Conservation (phyloP, 2,113 vertebrate genomes). For the Larimichthys crocea region DNA sequence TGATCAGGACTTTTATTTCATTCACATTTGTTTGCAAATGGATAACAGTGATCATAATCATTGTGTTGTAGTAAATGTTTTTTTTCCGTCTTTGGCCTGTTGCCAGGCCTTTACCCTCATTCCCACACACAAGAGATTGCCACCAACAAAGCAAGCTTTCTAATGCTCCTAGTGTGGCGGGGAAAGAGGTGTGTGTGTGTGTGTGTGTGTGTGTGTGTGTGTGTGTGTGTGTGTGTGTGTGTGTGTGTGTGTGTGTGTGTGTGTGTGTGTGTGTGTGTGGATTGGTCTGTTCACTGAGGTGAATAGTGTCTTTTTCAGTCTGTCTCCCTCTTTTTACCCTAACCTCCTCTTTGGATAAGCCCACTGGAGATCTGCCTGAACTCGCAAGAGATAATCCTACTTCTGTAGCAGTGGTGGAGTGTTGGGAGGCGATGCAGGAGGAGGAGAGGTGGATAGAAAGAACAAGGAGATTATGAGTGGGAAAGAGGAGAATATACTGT, state of each 20-base stretch:
- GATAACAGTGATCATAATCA: slow-evolving; percentile 35
- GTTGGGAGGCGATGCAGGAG: slow-evolving; percentile 25
- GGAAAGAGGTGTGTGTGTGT: slow-evolving; percentile 18
- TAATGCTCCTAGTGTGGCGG: slow-evolving; percentile 42
- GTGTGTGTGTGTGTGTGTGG: slow-evolving; percentile 6
- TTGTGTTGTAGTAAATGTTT: slow-evolving; percentile 7
- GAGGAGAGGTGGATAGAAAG: slow-evolving; percentile 13
- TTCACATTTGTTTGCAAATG: not conserved
- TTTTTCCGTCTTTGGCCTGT: slow-evolving; percentile 32
- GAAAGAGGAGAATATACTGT: not conserved
- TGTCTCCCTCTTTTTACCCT: slow-evolving; percentile 20
- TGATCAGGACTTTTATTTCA: slow-evolving; percentile 28
- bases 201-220: slow-evolving; percentile 1
- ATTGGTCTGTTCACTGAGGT: slow-evolving; percentile 40
- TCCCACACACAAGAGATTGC: slow-evolving; percentile 50
- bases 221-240: too few relatives aligned
- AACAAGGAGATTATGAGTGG: not conserved
- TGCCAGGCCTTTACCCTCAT: slow-evolving; percentile 54
- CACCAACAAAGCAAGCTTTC: slow-evolving; percentile 64
- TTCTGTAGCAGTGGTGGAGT: slow-evolving; percentile 54
- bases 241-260: not conserved
- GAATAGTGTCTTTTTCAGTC: slow-evolving; percentile 69
- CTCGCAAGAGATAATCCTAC: slow-evolving; percentile 56
- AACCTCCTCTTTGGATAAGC: slow-evolving; percentile 36
- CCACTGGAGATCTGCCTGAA: slow-evolving; percentile 54